Evolutionary conservation across 2,888 invertebrate genomes (phyloP).

Genomic region (Dryococelus australis): DNA sequence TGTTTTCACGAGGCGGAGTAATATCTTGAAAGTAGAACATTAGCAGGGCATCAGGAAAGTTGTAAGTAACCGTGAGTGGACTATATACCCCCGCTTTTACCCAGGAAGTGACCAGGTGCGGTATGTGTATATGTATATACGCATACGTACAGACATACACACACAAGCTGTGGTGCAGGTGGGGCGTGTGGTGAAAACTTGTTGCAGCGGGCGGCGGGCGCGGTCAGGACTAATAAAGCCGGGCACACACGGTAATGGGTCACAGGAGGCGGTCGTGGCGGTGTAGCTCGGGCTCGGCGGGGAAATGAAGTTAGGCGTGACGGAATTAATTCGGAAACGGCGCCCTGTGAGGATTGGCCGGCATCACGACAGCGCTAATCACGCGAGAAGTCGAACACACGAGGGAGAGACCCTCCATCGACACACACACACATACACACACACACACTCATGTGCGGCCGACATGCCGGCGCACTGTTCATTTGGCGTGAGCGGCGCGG

Average conservation of each 20-base stretch:
- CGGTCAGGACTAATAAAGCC: slow-evolving; percentile 16
- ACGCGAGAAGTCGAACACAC: slow-evolving; percentile 16
- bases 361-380: slow-evolving; percentile 16
- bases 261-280: slow-evolving; percentile 4
- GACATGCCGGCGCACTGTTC: not conserved
- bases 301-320: not conserved
- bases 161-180: no score
- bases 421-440: no score
- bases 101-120: no score
- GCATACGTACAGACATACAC: no score
- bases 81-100: no score
- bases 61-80: no score
- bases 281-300: not conserved
- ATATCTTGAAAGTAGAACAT: no score
- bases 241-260: slow-evolving; percentile 16
- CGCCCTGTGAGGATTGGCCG: slow-evolving; percentile 16
- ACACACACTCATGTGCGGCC: not conserved
- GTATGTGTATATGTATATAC: no score
- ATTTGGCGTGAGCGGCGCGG: not conserved
- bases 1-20: no score
- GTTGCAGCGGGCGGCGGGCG: not conserved
- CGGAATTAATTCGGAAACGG: not conserved
- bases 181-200: not conserved
- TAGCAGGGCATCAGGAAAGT: no score
- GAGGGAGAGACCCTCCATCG: not conserved